Evolutionary conservation across 2,113 vertebrate species (phyloP), one percentile per base, ranked within the genome.

Genomic region (Clarias macrocephalus): DNA sequence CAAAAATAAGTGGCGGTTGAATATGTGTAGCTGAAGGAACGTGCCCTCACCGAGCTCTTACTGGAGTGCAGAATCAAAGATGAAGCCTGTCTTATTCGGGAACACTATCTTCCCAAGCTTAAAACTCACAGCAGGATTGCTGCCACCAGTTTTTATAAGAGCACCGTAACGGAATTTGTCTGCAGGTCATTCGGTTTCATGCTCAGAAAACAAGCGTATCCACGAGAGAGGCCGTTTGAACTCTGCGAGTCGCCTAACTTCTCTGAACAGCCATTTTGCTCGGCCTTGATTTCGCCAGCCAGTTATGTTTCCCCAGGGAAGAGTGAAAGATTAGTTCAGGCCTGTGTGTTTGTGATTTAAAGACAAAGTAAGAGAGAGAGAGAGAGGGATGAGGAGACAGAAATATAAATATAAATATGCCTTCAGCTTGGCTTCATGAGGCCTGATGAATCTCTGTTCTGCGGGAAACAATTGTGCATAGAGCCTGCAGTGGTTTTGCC

Each of bases 161-260:
- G 54, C 65, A 86, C 48, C 30, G 62, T 56, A 80, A 73, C 23
- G 23, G 79, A 80, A 81, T 62, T 68, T 80, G 54, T 84, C 83
- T 79, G 56, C 60, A 57, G 81, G 77, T 85, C 79, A 63, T 88
- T 76, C 48, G 82, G 90, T 87, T 83, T 84, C 85, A 60, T 83
- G 42, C 13, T 85, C 72, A 19, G 72, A 89, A 86, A 85, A 84
- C 57, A 80, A 77, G 80, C 68, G 84, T 54, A 86, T 52, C 84
- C 54, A 70, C 72, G 56, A 84, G 80, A 88, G 82, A 84, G 54
- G 25, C 52, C 12, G 86, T 91, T 88, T 90, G 82, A 91, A 89
- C 89, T 89, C 73, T n/a, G 56, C 0, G 37, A 85, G 28, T 82
- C 33, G 76, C 72, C 89, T 83, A 63, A 77, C 77, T 80, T 88